Evolutionary conservation across 1,140 invertebrate genomes (phyloP).

Genomic region (Anoplophora glabripennis): DNA sequence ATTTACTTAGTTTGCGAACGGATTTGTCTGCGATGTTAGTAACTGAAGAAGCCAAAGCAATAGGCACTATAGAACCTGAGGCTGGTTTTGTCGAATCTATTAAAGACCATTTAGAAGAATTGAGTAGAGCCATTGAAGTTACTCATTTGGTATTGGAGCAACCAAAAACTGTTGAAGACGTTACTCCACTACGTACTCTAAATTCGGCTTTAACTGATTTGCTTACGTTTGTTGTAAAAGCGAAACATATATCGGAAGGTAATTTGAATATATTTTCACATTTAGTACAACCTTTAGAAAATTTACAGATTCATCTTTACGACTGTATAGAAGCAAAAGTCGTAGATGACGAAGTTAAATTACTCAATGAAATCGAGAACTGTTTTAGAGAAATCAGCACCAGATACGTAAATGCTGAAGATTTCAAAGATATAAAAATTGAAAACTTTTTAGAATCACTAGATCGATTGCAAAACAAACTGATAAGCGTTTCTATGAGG

Average conservation of each 20-base stretch:
- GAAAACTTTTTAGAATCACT: constrained; percentile 36
- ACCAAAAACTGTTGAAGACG: constrained; percentile 28
- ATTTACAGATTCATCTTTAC: constrained; percentile 31
- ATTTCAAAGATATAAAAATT: constrained; percentile 21
- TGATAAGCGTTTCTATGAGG: constrained; percentile 42
- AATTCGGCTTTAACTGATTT: background rate
- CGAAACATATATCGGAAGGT: constrained; percentile 33
- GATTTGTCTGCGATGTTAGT: constrained; percentile 19
- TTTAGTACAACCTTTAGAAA: constrained; percentile 31
- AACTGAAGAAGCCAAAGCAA: constrained; percentile 25
- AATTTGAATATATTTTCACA: constrained; percentile 38
- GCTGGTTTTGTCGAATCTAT: constrained; percentile 22
- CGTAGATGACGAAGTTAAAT: constrained; percentile 32
- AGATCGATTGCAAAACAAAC: constrained; percentile 36
- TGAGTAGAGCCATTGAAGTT: constrained; percentile 34
- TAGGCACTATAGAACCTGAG: constrained; percentile 15
- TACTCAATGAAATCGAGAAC: constrained; percentile 33
- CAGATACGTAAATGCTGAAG: background rate
- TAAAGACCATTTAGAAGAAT: constrained; percentile 27
- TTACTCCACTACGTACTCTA: constrained; percentile 5
- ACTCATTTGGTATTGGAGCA: constrained; percentile 33
- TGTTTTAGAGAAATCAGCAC: constrained; percentile 28
- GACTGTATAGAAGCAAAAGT: constrained; percentile 29
- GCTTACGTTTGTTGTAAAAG: constrained; percentile 26
- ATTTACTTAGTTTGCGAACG: constrained; percentile 30